Evolutionary conservation across 2,113 vertebrate species (phyloP).

Genomic region (Myotis brandtii): DNA sequence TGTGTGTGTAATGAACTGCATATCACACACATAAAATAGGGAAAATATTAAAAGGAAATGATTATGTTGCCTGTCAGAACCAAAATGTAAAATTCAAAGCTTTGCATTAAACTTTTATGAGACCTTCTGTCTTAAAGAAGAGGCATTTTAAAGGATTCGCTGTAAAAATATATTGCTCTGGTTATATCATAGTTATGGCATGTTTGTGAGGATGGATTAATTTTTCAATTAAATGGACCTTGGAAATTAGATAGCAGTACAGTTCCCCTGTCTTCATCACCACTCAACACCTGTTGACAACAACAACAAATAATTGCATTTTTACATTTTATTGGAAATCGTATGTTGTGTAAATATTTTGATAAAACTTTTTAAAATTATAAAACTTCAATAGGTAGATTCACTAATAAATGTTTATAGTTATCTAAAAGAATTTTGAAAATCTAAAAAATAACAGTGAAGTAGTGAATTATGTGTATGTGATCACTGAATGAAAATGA

Average conservation of each 20-base stretch:
- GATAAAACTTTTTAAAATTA: not conserved
- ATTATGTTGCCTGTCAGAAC: not conserved
- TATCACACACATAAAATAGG: not conserved
- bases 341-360: not conserved
- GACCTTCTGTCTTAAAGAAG: not conserved
- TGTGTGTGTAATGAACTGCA: not conserved
- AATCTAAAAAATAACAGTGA: not conserved
- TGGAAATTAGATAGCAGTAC: not conserved
- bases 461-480: not conserved
- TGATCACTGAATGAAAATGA: not conserved
- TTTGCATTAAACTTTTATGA: constrained; percentile 25
- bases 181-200: not conserved
- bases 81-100: constrained; percentile 22
- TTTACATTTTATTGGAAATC: not conserved
- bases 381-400: not conserved
- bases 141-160: not conserved
- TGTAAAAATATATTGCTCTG: not conserved
- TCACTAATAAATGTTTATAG: not conserved
- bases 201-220: not conserved
- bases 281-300: not conserved
- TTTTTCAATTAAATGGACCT: constrained; percentile 4
- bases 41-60: not conserved
- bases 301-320: not conserved
- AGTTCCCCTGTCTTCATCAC: not conserved
- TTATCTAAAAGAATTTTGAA: not conserved